phyloP scores from a whole-genome alignment of 2,797 vertebrate genomes.

The Falco novaeseelandiae region DNA sequence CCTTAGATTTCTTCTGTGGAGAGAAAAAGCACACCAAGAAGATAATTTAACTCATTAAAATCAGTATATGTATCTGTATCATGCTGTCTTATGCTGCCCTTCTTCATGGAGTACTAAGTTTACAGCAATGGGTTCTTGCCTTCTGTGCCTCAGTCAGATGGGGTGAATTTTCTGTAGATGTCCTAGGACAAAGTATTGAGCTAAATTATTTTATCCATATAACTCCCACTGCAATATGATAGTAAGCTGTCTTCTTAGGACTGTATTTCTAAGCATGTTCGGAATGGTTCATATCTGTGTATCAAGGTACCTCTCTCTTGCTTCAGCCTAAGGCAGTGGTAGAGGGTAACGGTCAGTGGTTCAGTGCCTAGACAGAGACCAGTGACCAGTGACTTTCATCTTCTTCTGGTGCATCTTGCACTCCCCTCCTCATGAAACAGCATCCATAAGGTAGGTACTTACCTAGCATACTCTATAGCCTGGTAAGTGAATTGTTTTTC shows the following conservation, averaged over 20 bases:
- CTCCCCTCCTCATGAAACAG: not conserved
- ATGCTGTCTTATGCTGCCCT: not conserved
- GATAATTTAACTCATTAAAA: not conserved
- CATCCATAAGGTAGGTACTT: not conserved
- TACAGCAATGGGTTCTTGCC: not conserved
- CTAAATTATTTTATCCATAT: not conserved
- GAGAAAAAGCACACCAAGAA: not conserved
- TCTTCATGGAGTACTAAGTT: not conserved
- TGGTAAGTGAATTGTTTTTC: not conserved
- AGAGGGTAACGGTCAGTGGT: not conserved
- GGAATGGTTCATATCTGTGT: not conserved
- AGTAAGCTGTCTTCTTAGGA: not conserved
- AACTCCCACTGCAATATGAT: not conserved
- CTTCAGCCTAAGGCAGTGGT: not conserved
- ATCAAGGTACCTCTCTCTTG: not conserved
- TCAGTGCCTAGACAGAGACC: not conserved
- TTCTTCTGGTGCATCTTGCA: not conserved
- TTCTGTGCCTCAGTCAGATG: not conserved
- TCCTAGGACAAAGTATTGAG: not conserved
- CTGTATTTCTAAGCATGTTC: not conserved
- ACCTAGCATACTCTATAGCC: not conserved
- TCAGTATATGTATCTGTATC: not conserved
- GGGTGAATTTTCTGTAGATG: not conserved
- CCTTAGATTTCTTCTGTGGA: not conserved
- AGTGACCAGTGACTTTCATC: not conserved